A percentile compares a stretch with the other conserved stretches of the same genome.
These are phyloP conservation scores for Sinelater perroti DNA, from an alignment of 2,888 invertebrate genomes.

Conservation along the genomic window DNA sequence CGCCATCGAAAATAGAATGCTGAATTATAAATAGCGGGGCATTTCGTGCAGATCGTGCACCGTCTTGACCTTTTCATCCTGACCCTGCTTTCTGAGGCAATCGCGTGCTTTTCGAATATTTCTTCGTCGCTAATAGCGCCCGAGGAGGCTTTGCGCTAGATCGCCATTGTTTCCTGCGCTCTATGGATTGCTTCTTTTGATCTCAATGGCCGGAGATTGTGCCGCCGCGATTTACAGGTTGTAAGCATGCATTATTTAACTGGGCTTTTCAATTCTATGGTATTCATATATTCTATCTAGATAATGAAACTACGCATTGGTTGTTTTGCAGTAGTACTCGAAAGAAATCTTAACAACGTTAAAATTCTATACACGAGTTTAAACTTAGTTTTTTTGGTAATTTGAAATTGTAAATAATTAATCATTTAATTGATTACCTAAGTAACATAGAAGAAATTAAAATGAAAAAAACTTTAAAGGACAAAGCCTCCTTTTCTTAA, in stretches of 20 bases:
- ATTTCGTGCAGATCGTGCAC: slow-evolving; percentile 36
- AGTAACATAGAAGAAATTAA: too few species aligned
- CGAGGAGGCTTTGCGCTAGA: slow-evolving; percentile 18
- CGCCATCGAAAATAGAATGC: slow-evolving; percentile 21
- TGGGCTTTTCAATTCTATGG: too few species aligned
- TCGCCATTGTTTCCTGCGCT: slow-evolving; percentile 21
- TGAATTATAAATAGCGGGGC: slow-evolving; percentile 30
- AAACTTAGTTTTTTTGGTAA: too few species aligned
- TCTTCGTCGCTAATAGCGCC: slow-evolving; percentile 15
- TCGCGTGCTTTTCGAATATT: slow-evolving; percentile 30
- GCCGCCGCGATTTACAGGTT: not conserved
- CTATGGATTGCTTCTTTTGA: slow-evolving; percentile 14
- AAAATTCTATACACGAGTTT: too few species aligned
- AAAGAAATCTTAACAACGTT: too few species aligned
- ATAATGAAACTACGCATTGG: too few species aligned
- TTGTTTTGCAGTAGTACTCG: too few species aligned
- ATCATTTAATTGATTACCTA: too few species aligned
- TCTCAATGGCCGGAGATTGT: not conserved
- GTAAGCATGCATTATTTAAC: not conserved
- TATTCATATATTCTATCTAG: too few species aligned
- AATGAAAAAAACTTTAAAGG: too few species aligned
- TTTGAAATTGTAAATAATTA: too few species aligned
- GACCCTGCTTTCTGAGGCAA: slow-evolving; percentile 31
- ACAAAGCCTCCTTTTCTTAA: too few species aligned
- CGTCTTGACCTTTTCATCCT: slow-evolving; percentile 35